Percentiles rank a stretch among this genome's conserved stretches.
phyloP scores from a whole-genome alignment of 2,113 vertebrate species.

The Indicator maculatus region DNA sequence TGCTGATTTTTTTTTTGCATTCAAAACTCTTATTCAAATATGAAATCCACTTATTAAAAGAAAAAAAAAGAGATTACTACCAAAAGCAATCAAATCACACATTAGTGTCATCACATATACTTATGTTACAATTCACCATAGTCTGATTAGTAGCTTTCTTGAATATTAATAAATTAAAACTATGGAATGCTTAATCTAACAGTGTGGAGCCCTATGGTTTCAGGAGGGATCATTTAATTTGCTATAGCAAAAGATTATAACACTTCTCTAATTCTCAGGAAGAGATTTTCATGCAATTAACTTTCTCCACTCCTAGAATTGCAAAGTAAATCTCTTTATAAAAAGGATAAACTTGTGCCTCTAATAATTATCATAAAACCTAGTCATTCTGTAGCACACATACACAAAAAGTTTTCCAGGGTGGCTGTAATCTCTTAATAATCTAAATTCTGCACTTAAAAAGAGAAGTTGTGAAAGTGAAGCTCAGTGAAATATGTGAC shows the following conservation, averaged over 20 bases:
- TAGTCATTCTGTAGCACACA: background rate
- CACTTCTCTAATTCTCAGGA: background rate
- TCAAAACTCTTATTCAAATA: background rate
- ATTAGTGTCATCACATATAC: background rate
- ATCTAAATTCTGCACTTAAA: background rate
- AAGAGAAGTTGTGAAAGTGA: background rate
- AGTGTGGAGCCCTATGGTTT: background rate
- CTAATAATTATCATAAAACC: background rate
- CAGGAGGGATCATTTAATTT: background rate
- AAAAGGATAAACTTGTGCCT: background rate
- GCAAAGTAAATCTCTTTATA: background rate
- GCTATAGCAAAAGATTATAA: background rate
- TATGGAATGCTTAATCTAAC: background rate
- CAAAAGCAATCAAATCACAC: background rate
- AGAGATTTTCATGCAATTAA: background rate
- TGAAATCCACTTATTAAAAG: background rate
- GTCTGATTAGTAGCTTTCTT: slow-evolving; percentile 6
- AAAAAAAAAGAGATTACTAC: background rate
- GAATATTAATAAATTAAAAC: background rate
- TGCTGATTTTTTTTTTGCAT: background rate
- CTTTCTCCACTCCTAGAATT: background rate
- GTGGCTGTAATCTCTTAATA: background rate
- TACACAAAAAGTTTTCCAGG: background rate
- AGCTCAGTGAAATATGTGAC: background rate
- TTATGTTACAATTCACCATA: background rate